These are phyloP conservation scores for Autographa pulchrina DNA, from an alignment of 2,888 invertebrate species.

Conservation along the genomic window DNA sequence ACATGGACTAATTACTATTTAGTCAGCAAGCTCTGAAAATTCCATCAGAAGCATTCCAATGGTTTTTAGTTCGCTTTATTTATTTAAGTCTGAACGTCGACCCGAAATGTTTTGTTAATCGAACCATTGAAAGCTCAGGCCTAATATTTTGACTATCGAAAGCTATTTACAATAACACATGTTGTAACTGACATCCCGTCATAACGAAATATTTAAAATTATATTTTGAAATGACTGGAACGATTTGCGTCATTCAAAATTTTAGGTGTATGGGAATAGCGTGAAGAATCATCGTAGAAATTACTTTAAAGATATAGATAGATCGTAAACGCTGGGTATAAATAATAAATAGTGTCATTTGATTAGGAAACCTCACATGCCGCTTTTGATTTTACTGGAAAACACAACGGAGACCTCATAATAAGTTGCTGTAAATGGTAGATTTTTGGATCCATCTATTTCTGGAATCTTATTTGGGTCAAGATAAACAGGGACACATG, in stretches of 20 bases:
- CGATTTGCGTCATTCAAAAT: not conserved
- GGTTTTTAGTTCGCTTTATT: not conserved
- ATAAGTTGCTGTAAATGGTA: too few species aligned
- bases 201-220: not conserved
- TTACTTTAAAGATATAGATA: not conserved
- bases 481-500: too few species aligned
- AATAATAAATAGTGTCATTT: too few species aligned
- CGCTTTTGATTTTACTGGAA: too few species aligned
- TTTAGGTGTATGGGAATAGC: not conserved
- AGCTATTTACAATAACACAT: not conserved
- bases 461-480: too few species aligned
- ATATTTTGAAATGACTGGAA: not conserved
- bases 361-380: too few species aligned
- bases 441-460: too few species aligned
- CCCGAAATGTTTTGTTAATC: not conserved
- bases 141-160: not conserved
- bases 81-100: not conserved
- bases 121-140: not conserved
- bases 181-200: not conserved
- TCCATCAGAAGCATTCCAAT: too few species aligned
- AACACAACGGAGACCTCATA: too few species aligned
- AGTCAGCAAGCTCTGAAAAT: not conserved
- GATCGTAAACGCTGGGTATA: not conserved
- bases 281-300: not conserved
- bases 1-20: conserved; percentile 4